A percentile compares a stretch with the other conserved stretches of the same genome.
These are phyloP conservation scores for Dusona sp. DNA, from an alignment of 2,888 invertebrate genomes.

Conservation along the genomic window DNA sequence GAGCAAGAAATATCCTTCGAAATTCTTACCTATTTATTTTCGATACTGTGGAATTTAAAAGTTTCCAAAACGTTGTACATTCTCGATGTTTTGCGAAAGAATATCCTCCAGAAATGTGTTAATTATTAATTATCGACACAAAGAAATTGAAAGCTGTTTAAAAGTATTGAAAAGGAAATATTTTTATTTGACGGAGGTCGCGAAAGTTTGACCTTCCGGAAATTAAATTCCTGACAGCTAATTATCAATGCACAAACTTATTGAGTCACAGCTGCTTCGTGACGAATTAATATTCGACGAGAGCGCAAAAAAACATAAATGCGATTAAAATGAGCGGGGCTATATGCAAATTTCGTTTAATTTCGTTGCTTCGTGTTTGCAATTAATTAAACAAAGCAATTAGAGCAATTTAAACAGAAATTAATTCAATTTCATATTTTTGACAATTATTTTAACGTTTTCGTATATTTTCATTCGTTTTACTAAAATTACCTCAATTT, in stretches of 20 bases:
- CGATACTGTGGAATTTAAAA: not conserved
- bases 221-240: slow-evolving; percentile 13
- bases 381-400: slow-evolving; percentile 1
- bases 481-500: not conserved
- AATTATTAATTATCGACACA: not conserved
- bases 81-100: not conserved
- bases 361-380: slow-evolving; percentile 6
- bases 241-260: slow-evolving; percentile 17
- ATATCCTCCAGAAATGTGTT: not conserved
- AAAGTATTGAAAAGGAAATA: not conserved
- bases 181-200: not conserved
- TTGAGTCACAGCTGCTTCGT: slow-evolving; percentile 15
- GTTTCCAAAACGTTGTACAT: not conserved
- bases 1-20: not conserved
- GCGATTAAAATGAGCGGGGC: not conserved
- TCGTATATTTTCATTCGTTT: not conserved
- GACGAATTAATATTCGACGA: slow-evolving; percentile 1
- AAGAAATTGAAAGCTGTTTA: not conserved
- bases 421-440: not conserved
- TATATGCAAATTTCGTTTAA: slow-evolving; percentile 10
- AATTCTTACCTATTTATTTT: not conserved
- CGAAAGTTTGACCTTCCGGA: not conserved
- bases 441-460: not conserved
- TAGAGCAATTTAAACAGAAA: not conserved
- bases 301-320: not conserved